Percentiles rank a stretch among this genome's conserved stretches.
These are phyloP conservation scores for Spea hammondii DNA, from an alignment of 2,797 vertebrate genomes.

Conservation along the genomic window DNA sequence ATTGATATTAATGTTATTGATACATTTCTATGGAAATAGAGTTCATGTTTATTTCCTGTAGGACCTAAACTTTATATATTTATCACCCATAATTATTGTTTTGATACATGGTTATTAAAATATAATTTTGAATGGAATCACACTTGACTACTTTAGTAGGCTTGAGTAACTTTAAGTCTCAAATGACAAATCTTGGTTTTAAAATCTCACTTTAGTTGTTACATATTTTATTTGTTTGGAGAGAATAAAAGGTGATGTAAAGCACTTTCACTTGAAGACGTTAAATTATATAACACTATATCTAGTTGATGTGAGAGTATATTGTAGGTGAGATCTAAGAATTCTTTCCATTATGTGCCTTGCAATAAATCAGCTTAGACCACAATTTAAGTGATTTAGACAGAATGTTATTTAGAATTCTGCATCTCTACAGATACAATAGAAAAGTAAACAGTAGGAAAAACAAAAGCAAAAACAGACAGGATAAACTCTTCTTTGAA, in stretches of 20 bases:
- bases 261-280: slow-evolving; percentile 67
- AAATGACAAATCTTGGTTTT: slow-evolving; percentile 58
- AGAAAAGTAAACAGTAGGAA: slow-evolving; percentile 39
- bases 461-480: slow-evolving; percentile 44
- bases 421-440: slow-evolving; percentile 41
- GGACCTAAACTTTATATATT: slow-evolving; percentile 6
- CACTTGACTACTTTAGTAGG: slow-evolving; percentile 34
- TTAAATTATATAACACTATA: slow-evolving; percentile 76
- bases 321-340: slow-evolving; percentile 60
- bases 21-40: too few species aligned
- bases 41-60: not conserved
- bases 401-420: slow-evolving; percentile 65
- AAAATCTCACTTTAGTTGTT: slow-evolving; percentile 55
- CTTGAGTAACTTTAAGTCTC: slow-evolving; percentile 53
- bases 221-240: slow-evolving; percentile 71
- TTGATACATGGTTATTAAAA: slow-evolving; percentile 15
- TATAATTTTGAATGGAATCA: slow-evolving; percentile 36
- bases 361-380: slow-evolving; percentile 64
- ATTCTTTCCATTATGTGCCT: slow-evolving; percentile 59
- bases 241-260: slow-evolving; percentile 65
- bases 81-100: not conserved
- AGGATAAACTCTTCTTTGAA: not conserved
- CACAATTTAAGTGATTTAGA: slow-evolving; percentile 52
- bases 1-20: too few species aligned
- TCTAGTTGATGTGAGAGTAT: slow-evolving; percentile 64